Evolutionary conservation across 2,797 vertebrate genomes (phyloP), one percentile per base, ranked within the genome.

Genomic region (Holocentrus rufus): DNA sequence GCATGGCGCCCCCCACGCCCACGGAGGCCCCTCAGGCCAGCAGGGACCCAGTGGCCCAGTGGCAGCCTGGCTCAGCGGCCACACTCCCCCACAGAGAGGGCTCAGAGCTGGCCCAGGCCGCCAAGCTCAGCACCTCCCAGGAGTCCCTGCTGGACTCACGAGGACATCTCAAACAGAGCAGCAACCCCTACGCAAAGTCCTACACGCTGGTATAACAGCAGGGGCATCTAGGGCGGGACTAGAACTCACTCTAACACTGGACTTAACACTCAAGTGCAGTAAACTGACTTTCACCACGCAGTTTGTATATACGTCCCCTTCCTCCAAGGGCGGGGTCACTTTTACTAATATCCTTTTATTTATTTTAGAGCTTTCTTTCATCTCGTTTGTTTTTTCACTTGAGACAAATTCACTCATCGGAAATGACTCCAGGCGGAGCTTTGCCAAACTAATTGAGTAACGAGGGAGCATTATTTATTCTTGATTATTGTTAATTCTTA

Each of bases 71-170:
- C 88, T 95, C 95, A 7, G 95, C 95, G 60, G 96, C 96, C 90
- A 96, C 97, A 0, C 96, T 99, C 93, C 97, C 97, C 90, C 97
- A 97, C 94, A 95, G 97, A 82, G 97, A 99, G 93, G 95, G 96
- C 80, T 95, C 96, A 7, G 97, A 99, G 94, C 94, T 98, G 90
- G 95, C 95, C 88, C 97, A 98, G 92, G 96, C 97, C 53, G 95
- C 96, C 85, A 99, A 98, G 93, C 96, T 99, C 93, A 99, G 97
- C 95, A 98, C 96, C 94, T 99, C 97, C 87, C 97, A 99, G 91
- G 97, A 99, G 94, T 99, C 97, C 34, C 94, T 99, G 92, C 96
- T 99, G 88, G 97, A 98, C 95, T 98, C 97, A 9, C 92, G 97
- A 93, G 97, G 96, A 94, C 97, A 98, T 86, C 94, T 97, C 84